phyloP scores from a whole-genome alignment of 1,140 invertebrate genomes.

The Zaprionus africanus region DNA sequence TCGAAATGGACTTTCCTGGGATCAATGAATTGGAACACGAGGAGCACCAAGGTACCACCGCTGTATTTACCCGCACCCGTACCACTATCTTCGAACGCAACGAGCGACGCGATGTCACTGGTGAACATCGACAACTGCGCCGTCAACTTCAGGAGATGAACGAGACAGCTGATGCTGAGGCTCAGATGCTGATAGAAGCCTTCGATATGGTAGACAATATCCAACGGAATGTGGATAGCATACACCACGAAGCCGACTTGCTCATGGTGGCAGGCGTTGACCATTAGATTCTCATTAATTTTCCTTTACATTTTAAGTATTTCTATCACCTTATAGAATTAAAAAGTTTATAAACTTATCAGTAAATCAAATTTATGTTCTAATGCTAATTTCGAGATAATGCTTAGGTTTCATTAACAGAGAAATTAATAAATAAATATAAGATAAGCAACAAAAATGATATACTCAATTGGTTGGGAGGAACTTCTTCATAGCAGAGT shows the following conservation, averaged over 20 bases:
- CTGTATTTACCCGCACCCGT: conserved; percentile 53
- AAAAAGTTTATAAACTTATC: too few relatives aligned
- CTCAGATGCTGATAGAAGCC: conserved; percentile 63
- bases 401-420: too few relatives aligned
- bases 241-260: conserved; percentile 4
- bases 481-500: too few relatives aligned
- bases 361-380: too few relatives aligned
- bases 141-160: conserved; percentile 48
- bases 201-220: conserved; percentile 70
- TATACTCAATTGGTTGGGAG: too few relatives aligned
- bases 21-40: conserved; percentile 41
- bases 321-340: too few relatives aligned
- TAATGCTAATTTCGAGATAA: too few relatives aligned
- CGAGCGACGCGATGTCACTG: conserved; percentile 57
- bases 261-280: not conserved
- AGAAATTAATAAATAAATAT: too few relatives aligned
- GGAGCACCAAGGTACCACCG: conserved; percentile 19
- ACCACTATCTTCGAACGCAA: conserved; percentile 51
- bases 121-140: conserved; percentile 58
- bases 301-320: too few relatives aligned
- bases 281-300: not conserved
- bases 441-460: too few relatives aligned
- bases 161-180: conserved; percentile 53
- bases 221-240: conserved; percentile 47
- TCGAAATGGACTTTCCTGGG: conserved; percentile 54